phyloP scores from a whole-genome alignment of 2,888 invertebrate genomes.

The Callyntrura guangdongensis region DNA sequence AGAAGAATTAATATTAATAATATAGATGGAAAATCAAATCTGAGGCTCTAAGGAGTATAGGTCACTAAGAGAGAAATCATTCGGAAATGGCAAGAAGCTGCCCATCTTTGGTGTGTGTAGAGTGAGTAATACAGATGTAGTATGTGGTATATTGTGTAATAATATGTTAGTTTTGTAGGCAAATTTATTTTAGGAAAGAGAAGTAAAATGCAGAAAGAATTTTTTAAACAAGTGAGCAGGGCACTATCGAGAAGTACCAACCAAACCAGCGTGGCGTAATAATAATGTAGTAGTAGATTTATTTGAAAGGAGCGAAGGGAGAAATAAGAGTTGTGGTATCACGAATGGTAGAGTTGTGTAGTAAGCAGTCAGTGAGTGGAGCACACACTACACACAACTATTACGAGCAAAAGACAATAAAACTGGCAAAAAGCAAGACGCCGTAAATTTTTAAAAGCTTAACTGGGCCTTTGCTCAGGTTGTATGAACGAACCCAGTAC shows the following conservation, averaged over 20 bases:
- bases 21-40: too few relatives aligned
- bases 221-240: conserved; percentile 16
- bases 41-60: too few relatives aligned
- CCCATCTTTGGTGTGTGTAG: neutral
- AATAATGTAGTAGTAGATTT: conserved; percentile 32
- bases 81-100: neutral
- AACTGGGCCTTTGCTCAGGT: neutral
- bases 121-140: neutral
- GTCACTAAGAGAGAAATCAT: too few relatives aligned
- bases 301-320: conserved; percentile 18
- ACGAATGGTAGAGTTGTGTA: neutral
- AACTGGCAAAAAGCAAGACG: conserved; percentile 8
- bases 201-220: conserved; percentile 47
- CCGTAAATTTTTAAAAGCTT: conserved; percentile 28
- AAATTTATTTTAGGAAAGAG: neutral
- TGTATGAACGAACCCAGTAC: neutral
- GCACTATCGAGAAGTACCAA: conserved; percentile 18
- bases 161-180: neutral
- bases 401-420: conserved; percentile 2
- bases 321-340: neutral
- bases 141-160: neutral
- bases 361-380: neutral
- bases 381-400: neutral
- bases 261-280: neutral
- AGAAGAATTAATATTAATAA: too few relatives aligned